Evolutionary conservation across 2,888 invertebrate species (phyloP).

Genomic region (Neria commutata): DNA sequence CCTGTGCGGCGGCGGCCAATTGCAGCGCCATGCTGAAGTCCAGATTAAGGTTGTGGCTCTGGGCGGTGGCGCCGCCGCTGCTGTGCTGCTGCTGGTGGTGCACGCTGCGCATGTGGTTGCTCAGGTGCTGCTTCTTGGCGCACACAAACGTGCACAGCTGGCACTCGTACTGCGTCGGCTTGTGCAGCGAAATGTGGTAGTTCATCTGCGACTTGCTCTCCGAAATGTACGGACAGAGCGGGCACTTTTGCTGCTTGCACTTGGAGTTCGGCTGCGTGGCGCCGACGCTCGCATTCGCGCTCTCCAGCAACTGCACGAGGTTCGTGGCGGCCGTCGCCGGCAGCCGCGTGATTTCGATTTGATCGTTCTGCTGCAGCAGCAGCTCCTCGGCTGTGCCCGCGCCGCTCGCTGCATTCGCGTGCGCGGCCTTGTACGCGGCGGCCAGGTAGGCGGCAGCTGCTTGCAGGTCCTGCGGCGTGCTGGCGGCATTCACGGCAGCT

Average conservation of each 20-base stretch:
- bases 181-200: slow-evolving; percentile 86
- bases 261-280: slow-evolving; percentile 40
- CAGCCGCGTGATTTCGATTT: slow-evolving; percentile 57
- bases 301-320: slow-evolving; percentile 33
- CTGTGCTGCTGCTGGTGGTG: slow-evolving; percentile 45
- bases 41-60: slow-evolving; percentile 30
- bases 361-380: slow-evolving; percentile 54
- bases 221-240: slow-evolving; percentile 82
- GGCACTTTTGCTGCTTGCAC: slow-evolving; percentile 76
- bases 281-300: slow-evolving; percentile 9
- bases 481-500: slow-evolving; percentile 47
- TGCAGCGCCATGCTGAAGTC: slow-evolving; percentile 51
- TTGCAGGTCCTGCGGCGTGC: slow-evolving; percentile 51
- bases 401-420: slow-evolving; percentile 16
- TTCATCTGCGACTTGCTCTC: slow-evolving; percentile 85
- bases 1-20: slow-evolving; percentile 45
- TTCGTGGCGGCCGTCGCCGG: slow-evolving; percentile 33
- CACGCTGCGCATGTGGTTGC: slow-evolving; percentile 77
- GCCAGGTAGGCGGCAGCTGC: slow-evolving; percentile 52
- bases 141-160: slow-evolving; percentile 83
- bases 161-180: slow-evolving; percentile 70
- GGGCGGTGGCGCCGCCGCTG: slow-evolving; percentile 8
- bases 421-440: slow-evolving; percentile 35
- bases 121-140: slow-evolving; percentile 78
- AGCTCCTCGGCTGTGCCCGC: slow-evolving; percentile 41